These are phyloP conservation scores for Oscheius myriophilus DNA, from an alignment of 2,888 invertebrate species.

Conservation along the genomic window DNA sequence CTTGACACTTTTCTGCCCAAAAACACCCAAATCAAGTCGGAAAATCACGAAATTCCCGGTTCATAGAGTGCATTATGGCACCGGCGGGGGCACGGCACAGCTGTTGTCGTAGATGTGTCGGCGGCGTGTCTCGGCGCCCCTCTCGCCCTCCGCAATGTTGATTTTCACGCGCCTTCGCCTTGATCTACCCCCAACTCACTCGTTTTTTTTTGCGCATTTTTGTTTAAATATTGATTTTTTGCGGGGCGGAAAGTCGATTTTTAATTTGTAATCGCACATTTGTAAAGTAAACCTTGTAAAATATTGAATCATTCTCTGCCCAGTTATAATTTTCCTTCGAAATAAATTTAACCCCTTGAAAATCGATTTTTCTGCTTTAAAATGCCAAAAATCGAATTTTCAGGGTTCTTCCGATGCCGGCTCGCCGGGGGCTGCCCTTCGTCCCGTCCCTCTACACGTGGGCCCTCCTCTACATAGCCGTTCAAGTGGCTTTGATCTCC, in stretches of 20 bases:
- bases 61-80: no score
- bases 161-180: conserved; percentile 1
- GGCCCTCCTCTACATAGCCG: conserved; percentile 25
- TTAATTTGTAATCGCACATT: no score
- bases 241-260: no score
- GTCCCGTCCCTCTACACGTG: conserved; percentile 20
- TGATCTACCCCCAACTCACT: background rate
- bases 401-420: conserved; percentile 12
- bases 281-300: no score
- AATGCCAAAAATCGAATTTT: background rate
- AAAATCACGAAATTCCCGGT: no score
- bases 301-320: no score
- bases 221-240: no score
- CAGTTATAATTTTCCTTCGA: no score
- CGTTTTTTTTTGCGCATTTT: no score
- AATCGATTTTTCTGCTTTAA: background rate
- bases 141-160: conserved; percentile 16
- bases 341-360: no score
- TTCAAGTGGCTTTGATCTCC: conserved; percentile 55
- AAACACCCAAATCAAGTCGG: no score
- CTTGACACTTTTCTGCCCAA: no score
- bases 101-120: conserved; percentile 29
- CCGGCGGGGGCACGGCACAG: conserved; percentile 12
- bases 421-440: conserved; percentile 22
- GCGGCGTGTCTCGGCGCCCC: conserved; percentile 27